Base-by-base conservation (phyloP, 2,797 vertebrate species). In the Acipenser ruthenus region DNA sequence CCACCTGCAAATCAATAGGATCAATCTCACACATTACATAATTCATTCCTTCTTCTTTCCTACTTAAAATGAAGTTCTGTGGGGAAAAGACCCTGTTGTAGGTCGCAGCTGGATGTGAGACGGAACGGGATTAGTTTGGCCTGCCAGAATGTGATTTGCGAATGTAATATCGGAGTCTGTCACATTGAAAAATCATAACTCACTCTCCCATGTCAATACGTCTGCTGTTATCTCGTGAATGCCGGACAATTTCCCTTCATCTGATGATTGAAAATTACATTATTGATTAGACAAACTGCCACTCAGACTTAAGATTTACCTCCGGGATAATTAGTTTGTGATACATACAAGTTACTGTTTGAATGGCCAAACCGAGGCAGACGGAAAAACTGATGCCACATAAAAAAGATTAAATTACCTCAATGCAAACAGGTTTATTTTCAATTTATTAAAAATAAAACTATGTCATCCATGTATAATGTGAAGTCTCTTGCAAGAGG, bases 181-280 rank as follows among this genome's bases (percentile, higher is more conserved):
- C 47, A 64, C 49, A 56, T 12, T 53, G 0, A 3, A 12, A 64
- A 71, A 15, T 64, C 68, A 1, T 48, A 77, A 74, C 71, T 68
- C 8, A 61, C 5, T 37, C 8, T 12, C 10, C 50, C 18, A 62
- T 66, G 49, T 64, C 71, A 18, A 8, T 74, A 55, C 53, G 69
- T 12, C 62, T 70, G 55, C 53, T 67, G 68, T 68, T 65, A 5
- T n/a, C 49, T 3, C 67, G 49, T 8, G 0, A 51, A 75, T 60
- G 65, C 65, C 2, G 55, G 49, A 72, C 53, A 74, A 73, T 68
- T 70, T 58, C 1, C 66, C 53, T 50, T 65, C 62, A 72, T 67
- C 8, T 64, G 62, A 67, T 66, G 68, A 70, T 70, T 77, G 63
- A 63, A 75, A 77, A 68, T 70, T 50, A 62, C 2, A 4, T 64